These are phyloP conservation scores for Rhopalosiphum padi DNA, from an alignment of 1,140 invertebrate species.

Conservation along the genomic window DNA sequence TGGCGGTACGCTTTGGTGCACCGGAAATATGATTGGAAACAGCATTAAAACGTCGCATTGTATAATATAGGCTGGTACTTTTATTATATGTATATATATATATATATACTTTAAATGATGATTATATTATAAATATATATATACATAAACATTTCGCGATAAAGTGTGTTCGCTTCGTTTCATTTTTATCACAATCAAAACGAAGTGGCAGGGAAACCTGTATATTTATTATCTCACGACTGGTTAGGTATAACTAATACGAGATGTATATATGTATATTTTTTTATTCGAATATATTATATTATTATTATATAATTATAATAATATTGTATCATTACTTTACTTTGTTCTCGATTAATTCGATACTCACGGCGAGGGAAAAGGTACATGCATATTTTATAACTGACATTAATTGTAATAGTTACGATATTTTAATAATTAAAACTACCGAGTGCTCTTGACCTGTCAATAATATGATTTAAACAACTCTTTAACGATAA, in stretches of 20 bases:
- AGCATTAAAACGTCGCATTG: not conserved
- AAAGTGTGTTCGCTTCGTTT: not conserved
- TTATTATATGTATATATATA: not conserved
- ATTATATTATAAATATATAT: not conserved
- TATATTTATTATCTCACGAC: not conserved
- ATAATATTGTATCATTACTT: not conserved
- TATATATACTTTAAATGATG: not conserved
- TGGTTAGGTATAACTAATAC: not conserved
- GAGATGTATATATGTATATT: too few relatives aligned
- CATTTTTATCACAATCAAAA: not conserved
- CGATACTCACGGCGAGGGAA: too few relatives aligned
- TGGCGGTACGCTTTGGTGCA: not conserved
- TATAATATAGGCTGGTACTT: not conserved
- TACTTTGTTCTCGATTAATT: too few relatives aligned
- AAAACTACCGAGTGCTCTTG: not conserved
- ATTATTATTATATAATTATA: not conserved
- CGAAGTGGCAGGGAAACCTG: not conserved
- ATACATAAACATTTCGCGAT: not conserved
- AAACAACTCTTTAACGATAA: not conserved
- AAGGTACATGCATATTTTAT: too few relatives aligned
- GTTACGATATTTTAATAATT: not conserved
- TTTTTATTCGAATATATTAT: too few relatives aligned
- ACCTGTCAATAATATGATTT: not conserved
- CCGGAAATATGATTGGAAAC: constrained; percentile 29
- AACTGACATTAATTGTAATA: not conserved